Conservation (phyloP, 1,140 invertebrate species). For the Bactericera cockerelli region DNA sequence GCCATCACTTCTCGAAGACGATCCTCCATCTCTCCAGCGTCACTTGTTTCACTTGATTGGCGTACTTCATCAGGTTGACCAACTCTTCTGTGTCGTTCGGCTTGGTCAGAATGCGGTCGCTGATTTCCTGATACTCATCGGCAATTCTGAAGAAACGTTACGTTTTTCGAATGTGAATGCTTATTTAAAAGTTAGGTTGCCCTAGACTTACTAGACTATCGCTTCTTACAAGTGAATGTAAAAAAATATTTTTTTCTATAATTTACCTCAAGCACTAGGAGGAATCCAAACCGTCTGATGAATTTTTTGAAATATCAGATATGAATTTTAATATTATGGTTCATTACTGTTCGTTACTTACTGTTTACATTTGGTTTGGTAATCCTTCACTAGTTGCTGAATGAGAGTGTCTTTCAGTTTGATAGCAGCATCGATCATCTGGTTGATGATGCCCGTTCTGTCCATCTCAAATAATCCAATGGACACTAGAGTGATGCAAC, state of each 20-base stretch:
- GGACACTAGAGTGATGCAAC: conserved; percentile 47
- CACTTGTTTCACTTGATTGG: conserved; percentile 53
- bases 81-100: conserved; percentile 70
- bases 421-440: conserved; percentile 49
- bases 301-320: too few species aligned
- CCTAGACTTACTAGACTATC: too few species aligned
- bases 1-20: conserved; percentile 42
- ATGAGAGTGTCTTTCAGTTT: conserved; percentile 52
- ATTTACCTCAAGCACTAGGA: too few species aligned
- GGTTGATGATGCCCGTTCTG: conserved; percentile 57
- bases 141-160: conserved; percentile 52
- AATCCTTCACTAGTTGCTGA: conserved; percentile 54
- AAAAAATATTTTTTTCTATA: too few species aligned
- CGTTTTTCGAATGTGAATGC: too few species aligned
- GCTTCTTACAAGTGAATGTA: too few species aligned
- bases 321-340: too few species aligned
- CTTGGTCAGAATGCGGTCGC: conserved; percentile 56
- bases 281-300: too few species aligned
- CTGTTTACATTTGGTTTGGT: conserved; percentile 60
- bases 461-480: conserved; percentile 77
- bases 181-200: too few species aligned
- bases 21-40: conserved; percentile 57
- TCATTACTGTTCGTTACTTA: too few species aligned
- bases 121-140: conserved; percentile 69
- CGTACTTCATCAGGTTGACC: conserved; percentile 65